phyloP scores from a whole-genome alignment of 2,113 vertebrate genomes.

The Leucopsar rothschildi region DNA sequence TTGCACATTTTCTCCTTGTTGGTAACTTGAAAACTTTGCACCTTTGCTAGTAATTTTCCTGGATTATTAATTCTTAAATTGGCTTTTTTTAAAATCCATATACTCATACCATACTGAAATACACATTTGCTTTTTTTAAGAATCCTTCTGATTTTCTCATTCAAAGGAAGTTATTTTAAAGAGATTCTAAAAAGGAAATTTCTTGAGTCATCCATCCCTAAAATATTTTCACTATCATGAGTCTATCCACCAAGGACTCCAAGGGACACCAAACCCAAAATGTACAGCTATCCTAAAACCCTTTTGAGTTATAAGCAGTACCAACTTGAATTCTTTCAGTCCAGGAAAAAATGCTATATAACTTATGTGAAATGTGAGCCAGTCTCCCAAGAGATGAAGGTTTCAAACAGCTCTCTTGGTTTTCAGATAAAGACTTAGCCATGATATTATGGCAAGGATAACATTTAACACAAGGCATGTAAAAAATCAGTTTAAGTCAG shows the following conservation, averaged over 20 bases:
- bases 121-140: neutral
- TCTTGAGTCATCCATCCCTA: slow-evolving; percentile 1
- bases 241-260: neutral
- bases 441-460: neutral
- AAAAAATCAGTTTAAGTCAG: neutral
- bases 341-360: neutral
- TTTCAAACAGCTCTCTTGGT: neutral
- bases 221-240: neutral
- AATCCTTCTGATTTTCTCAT: neutral
- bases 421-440: neutral
- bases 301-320: neutral
- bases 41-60: neutral
- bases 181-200: neutral
- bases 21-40: neutral
- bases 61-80: neutral
- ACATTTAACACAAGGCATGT: neutral
- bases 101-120: neutral
- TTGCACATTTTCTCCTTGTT: neutral
- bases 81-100: neutral
- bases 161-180: slow-evolving; percentile 32
- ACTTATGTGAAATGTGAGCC: neutral
- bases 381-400: neutral
- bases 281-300: neutral
- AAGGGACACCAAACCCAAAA: neutral
- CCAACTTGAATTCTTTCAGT: neutral